Percentiles rank a stretch among this genome's conserved stretches.
Evolutionary conservation across 2,797 vertebrate genomes (phyloP).

Genomic region (Molothrus ater): DNA sequence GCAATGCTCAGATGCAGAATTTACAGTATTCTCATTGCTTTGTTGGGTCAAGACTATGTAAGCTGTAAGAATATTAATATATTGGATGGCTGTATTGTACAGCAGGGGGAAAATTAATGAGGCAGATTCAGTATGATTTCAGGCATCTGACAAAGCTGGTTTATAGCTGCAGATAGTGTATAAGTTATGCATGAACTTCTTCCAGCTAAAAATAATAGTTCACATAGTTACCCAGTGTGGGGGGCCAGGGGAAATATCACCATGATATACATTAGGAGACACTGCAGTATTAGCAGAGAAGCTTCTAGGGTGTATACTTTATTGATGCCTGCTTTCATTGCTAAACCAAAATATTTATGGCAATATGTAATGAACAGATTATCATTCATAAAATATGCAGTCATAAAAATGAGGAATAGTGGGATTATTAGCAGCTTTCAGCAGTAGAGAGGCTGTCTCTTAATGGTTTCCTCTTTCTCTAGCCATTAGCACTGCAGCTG

Average conservation of each 20-base stretch:
- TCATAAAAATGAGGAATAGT: conserved; percentile 66
- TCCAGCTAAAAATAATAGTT: conserved; percentile 50
- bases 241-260: not conserved
- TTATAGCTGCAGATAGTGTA: conserved; percentile 29
- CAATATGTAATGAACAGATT: conserved; percentile 45
- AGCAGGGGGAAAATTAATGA: conserved; percentile 50
- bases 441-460: conserved; percentile 24
- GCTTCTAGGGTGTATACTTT: conserved; percentile 26
- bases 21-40: not conserved
- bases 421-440: conserved; percentile 46
- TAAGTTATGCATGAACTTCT: conserved; percentile 41
- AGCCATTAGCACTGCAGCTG: conserved; percentile 49
- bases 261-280: not conserved
- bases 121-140: conserved; percentile 54
- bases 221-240: not conserved
- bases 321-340: conserved; percentile 46
- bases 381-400: conserved; percentile 56
- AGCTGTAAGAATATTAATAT: conserved; percentile 71
- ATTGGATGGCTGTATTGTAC: conserved; percentile 22
- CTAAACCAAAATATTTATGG: conserved; percentile 66
- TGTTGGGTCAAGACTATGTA: conserved; percentile 23
- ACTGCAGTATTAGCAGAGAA: conserved; percentile 27
- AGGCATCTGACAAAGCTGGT: conserved; percentile 52
- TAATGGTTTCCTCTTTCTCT: conserved; percentile 39
- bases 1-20: conserved; percentile 31